These are phyloP conservation scores for Origma solitaria DNA, from an alignment of 2,113 vertebrate species.

Conservation along the genomic window DNA sequence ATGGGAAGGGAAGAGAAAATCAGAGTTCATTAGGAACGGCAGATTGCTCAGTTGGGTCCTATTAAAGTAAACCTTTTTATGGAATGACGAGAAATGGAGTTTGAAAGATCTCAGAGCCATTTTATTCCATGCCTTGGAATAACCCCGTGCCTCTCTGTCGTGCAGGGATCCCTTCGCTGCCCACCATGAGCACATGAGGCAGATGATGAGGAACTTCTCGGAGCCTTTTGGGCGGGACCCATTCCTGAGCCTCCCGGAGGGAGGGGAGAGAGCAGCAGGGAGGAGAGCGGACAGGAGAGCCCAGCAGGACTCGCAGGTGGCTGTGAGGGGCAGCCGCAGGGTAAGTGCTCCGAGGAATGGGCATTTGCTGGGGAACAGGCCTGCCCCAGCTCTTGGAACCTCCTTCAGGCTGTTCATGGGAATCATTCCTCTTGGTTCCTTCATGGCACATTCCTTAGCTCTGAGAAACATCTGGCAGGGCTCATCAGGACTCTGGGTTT, in stretches of 20 bases:
- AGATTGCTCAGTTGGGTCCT: not conserved
- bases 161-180: slow-evolving; percentile 82
- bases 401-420: not conserved
- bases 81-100: fast-evolving
- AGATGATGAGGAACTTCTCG: slow-evolving; percentile 86
- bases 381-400: not conserved
- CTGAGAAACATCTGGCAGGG: not conserved
- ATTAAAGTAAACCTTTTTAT: not conserved
- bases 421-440: not conserved
- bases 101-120: not conserved
- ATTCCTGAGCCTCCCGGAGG: slow-evolving; percentile 72
- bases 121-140: not conserved
- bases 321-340: slow-evolving; percentile 58
- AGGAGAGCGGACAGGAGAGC: not conserved
- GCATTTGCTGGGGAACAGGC: not conserved
- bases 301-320: not conserved
- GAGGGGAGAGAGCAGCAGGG: slow-evolving; percentile 28
- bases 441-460: fast-evolving
- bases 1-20: not conserved
- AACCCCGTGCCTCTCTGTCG: not conserved
- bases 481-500: not conserved
- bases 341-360: slow-evolving; percentile 69
- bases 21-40: not conserved
- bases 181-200: slow-evolving; percentile 80
- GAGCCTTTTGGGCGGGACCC: slow-evolving; percentile 78